These are phyloP conservation scores for Cryptotis parvus DNA, from an alignment of 2,113 vertebrate genomes.

Conservation along the genomic window DNA sequence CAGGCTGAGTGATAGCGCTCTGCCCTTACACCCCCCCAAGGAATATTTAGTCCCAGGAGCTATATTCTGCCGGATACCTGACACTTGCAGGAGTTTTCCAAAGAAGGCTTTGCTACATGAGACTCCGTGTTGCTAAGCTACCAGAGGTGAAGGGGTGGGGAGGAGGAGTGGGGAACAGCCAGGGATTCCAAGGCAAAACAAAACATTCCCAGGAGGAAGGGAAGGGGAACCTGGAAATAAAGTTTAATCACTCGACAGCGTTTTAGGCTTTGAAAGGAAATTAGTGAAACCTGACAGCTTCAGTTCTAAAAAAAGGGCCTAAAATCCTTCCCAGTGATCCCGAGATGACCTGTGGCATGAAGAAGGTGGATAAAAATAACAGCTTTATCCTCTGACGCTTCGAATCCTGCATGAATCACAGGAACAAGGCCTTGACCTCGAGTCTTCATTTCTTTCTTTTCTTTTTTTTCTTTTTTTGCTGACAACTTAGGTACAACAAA, in stretches of 20 bases:
- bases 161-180: conserved; percentile 30
- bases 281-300: conserved; percentile 23
- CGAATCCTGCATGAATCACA: not conserved
- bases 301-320: not conserved
- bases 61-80: conserved; percentile 76
- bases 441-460: conserved; percentile 22
- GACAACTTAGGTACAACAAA: not conserved
- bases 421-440: conserved; percentile 44
- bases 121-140: conserved; percentile 78
- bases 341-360: not conserved
- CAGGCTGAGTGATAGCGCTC: conserved; percentile 74
- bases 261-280: conserved; percentile 38
- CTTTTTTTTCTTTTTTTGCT: conserved; percentile 30
- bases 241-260: conserved; percentile 1
- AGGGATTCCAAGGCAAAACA: not conserved
- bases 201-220: conserved; percentile 11
- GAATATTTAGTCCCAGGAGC: conserved; percentile 74
- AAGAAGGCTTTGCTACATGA: conserved; percentile 64
- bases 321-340: not conserved
- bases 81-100: conserved; percentile 73
- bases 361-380: not conserved
- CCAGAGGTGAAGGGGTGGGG: conserved; percentile 30
- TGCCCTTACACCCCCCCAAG: conserved; percentile 71
- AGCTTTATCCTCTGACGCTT: not conserved
- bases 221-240: not conserved